Evolutionary conservation across 2,888 invertebrate species (phyloP), one percentile per base, ranked within the genome.

Genomic region (Mimas tiliae): DNA sequence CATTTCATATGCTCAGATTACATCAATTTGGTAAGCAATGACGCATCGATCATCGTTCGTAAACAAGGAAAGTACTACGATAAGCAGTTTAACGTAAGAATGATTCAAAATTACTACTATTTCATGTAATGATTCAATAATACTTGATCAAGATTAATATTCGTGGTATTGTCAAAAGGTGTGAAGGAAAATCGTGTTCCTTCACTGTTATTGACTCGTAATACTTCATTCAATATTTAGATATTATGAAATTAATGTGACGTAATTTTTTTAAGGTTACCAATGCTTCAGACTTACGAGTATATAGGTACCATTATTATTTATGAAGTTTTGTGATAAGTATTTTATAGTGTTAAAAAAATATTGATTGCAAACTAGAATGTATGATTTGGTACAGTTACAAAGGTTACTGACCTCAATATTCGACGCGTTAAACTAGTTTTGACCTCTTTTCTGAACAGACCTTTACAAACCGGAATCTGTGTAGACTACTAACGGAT

Each of bases 31-130:
- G 42, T 58, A 58, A 58, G 34, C 14, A 33, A 34, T 65, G 65
- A 65, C 58, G 55, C 65, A 65, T 65, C 58, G 34, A 65, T 48
- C 47, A 19, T 16, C 82, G 80, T 55, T 48, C 65, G 55, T 76
- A 63, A 63, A 63, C 50, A 19, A 38, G 51, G 38, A 64, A 64
- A 51, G 50, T 16, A 21, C 19, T 47, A 33, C 19, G 65, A 65
- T 48, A 50, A 62, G 21, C 2, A 51, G 42, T 50, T 62, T 65
- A 42, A 65, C 51, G 38, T 27, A 65, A 62, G n/a, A 64, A 62
- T 65, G 65, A 65, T 65, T 65, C 62, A 65, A 65, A 34, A 58
- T 42, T 62, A 38, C 21, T 62, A 38, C 21, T 51, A n/a, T 21
- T 19, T 19, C 9, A 48, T 16, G 48, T n/a, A 19, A 8, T 50